Percentiles rank a stretch among this genome's conserved stretches.
These are phyloP conservation scores for Dermolepida albohirtum DNA, from an alignment of 2,888 invertebrate species.

Conservation along the genomic window DNA sequence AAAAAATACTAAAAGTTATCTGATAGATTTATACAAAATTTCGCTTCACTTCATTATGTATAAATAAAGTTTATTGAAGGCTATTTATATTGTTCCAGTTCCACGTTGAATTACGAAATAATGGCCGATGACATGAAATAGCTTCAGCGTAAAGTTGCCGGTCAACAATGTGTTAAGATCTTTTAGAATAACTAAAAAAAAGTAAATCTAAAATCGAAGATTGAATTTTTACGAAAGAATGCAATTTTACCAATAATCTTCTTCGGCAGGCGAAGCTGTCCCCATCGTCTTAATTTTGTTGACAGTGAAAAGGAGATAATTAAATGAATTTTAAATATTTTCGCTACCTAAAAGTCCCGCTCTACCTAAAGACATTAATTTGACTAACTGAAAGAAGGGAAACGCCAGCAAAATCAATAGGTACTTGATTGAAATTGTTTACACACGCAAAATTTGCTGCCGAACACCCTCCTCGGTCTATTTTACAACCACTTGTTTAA, in stretches of 20 bases:
- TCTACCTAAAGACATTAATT: constrained; percentile 2
- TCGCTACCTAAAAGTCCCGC: constrained; percentile 8
- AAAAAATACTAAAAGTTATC: too few species aligned
- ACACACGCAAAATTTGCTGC: background rate
- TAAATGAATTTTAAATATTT: constrained; percentile 14
- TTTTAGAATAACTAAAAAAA: too few species aligned
- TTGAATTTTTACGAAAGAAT: background rate
- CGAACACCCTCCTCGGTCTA: background rate
- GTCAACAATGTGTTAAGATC: too few species aligned
- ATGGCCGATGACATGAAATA: too few species aligned
- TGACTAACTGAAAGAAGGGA: background rate
- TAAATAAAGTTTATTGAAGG: too few species aligned
- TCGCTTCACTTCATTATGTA: too few species aligned
- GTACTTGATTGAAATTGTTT: constrained; percentile 27
- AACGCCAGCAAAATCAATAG: constrained; percentile 14
- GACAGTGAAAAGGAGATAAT: constrained; percentile 3
- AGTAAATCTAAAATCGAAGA: background rate
- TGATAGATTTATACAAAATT: too few species aligned
- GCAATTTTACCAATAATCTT: too few species aligned
- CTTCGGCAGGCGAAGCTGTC: too few species aligned
- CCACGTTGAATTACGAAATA: too few species aligned
- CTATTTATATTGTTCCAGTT: too few species aligned
- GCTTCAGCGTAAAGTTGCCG: too few species aligned
- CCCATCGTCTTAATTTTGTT: background rate
- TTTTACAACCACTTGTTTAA: constrained; percentile 2